Base-by-base conservation (phyloP, 2,888 invertebrate species). In the Ochropacha duplaris region DNA sequence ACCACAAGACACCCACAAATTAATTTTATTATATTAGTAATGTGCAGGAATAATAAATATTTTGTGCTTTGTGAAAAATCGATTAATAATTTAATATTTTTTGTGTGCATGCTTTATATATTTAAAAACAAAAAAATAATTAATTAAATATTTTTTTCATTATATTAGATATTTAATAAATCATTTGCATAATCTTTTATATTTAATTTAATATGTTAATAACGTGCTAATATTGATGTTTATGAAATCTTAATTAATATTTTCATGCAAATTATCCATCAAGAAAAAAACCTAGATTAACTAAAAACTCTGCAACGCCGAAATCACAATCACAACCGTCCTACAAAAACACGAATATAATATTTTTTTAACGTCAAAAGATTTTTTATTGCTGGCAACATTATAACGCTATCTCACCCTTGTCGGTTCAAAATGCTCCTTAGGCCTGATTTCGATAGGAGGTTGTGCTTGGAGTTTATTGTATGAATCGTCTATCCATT, bases 401-500 rank as follows among this genome's bases (percentile, higher is more conserved):
- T 34, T 14, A 5, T 26, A 0, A 22, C 22, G 31, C 24, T 36
- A 26, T 65, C 90, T 91, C 92, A 97, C 97, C 95, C 96, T 95
- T 50, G 97, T 95, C 34, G 96, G 95, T 81, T 97, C 96, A 62
- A 97, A 93, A 77, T 95, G 95, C 74, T 96, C 96, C 77, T 95
- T 95, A 0, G 96, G 95, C 68, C 95, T 92, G 66, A 95, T 90
- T 71, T 94, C 95, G 62, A 95, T 93, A 12, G 96, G 96, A 54
- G 96, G 95, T 72, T 96, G 93, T 22, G 94, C 95, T 71, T 97
- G 97, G 55, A 98, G 93, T 83, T 97, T 97, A 66, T 94, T 94
- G 81, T 96, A 97, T 19, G 96, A 95, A 68, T 97, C 97, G 78
- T 98, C 97, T 60, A 98, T 95, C 96, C 98, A 98, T 74, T 96